Conservation (phyloP, 2,113 vertebrate species). For the Cyrtonyx montezumae region DNA sequence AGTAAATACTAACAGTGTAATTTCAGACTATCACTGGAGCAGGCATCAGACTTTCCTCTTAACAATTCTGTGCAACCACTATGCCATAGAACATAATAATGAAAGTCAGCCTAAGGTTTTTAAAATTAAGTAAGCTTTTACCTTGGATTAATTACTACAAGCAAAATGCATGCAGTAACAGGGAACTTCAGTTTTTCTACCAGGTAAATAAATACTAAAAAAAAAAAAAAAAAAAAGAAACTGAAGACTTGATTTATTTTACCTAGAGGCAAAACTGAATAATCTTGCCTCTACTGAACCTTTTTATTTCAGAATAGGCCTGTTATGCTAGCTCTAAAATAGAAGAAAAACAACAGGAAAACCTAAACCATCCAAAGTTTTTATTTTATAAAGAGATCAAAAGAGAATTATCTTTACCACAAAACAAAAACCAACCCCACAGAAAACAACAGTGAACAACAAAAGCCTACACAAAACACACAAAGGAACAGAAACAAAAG, state of each 20-base stretch:
- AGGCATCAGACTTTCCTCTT: background rate
- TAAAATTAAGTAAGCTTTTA: constrained; percentile 4
- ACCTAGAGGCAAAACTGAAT: background rate
- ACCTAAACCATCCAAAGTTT: background rate
- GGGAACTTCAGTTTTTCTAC: background rate
- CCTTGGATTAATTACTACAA: background rate
- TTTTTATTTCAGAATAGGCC: background rate
- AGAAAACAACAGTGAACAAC: too few relatives aligned
- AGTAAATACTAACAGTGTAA: background rate
- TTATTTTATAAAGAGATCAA: constrained; percentile 1
- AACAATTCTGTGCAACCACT: background rate
- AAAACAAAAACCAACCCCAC: background rate
- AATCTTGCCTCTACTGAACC: background rate
- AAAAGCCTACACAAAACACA: background rate
- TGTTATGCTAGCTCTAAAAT: background rate
- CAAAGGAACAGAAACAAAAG: background rate
- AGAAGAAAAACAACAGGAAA: background rate
- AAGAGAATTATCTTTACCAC: background rate
- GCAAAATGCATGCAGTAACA: background rate
- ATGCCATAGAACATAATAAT: background rate
- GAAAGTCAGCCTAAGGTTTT: too few relatives aligned
- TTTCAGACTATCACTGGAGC: background rate
- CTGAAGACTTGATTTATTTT: background rate
- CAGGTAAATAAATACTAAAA: background rate
- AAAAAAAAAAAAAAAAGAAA: background rate